Evolutionary conservation across 2,888 invertebrate genomes (phyloP).

Genomic region (Idaea straminata): DNA sequence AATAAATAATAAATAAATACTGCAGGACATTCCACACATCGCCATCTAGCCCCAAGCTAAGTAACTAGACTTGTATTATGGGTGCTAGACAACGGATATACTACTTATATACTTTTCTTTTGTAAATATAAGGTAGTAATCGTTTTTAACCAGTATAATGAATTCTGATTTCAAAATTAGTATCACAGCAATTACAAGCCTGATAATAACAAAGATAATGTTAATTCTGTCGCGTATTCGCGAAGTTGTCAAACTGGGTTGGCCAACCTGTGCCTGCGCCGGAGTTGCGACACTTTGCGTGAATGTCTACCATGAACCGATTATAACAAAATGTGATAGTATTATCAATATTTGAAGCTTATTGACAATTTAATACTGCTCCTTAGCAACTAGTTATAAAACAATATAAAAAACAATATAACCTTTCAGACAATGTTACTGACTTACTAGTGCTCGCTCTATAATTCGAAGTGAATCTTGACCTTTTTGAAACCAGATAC

Average conservation of each 20-base stretch:
- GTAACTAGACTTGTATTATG: too few species aligned
- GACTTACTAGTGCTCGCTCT: too few species aligned
- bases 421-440: too few species aligned
- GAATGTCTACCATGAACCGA: conserved; percentile 3
- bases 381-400: too few species aligned
- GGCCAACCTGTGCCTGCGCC: conserved; percentile 41
- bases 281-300: conserved; percentile 27
- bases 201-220: conserved; percentile 23
- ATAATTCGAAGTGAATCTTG: too few species aligned
- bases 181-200: not conserved
- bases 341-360: not conserved
- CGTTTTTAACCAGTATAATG: conserved; percentile 7
- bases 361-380: too few species aligned
- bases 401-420: too few species aligned
- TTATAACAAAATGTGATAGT: not conserved
- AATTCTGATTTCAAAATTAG: conserved; percentile 1
- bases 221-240: conserved; percentile 34
- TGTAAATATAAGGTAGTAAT: not conserved
- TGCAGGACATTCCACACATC: too few species aligned
- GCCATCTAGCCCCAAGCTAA: too few species aligned
- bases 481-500: too few species aligned
- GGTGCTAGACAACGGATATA: too few species aligned
- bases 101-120: not conserved
- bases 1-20: too few species aligned
- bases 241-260: conserved; percentile 45